Conservation (phyloP, 1,140 invertebrate genomes). For the Drepana arcuata region DNA sequence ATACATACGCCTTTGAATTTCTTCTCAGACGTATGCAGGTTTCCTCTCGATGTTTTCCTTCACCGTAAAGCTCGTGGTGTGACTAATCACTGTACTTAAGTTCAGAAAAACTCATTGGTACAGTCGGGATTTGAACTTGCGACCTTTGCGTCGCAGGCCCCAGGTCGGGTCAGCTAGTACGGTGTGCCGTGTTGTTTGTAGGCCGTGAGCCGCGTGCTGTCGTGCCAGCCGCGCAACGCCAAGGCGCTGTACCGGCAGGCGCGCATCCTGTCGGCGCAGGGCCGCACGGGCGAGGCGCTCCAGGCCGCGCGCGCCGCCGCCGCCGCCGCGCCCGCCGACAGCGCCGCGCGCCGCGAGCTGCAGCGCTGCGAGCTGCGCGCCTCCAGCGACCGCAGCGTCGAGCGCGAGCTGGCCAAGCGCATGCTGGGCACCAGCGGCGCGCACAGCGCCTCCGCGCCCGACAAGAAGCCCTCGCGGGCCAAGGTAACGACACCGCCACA, state of each 20-base stretch:
- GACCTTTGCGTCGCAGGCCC: too few relatives aligned
- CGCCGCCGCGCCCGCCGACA: constrained; percentile 36
- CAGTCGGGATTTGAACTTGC: too few relatives aligned
- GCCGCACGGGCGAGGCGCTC: constrained; percentile 39
- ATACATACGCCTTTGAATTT: too few relatives aligned
- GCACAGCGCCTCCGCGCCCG: constrained; percentile 13
- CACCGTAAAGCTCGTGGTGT: too few relatives aligned
- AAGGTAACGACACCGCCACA: too few relatives aligned
- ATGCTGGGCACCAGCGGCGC: constrained; percentile 36
- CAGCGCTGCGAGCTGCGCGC: constrained; percentile 35
- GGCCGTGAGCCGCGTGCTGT: constrained; percentile 85
- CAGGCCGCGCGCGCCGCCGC: constrained; percentile 41
- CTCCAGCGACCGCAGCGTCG: constrained; percentile 34
- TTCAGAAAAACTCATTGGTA: too few relatives aligned
- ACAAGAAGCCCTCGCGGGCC: constrained; percentile 41
- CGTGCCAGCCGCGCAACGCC: constrained; percentile 87
- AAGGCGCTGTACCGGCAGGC: constrained; percentile 93
- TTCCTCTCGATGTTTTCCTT: too few relatives aligned
- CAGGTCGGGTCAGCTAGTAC: too few relatives aligned
- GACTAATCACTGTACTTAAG: too few relatives aligned
- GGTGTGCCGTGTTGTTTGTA: constrained; percentile 21
- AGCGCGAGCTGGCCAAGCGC: constrained; percentile 34
- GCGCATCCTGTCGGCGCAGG: constrained; percentile 49
- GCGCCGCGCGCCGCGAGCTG: constrained; percentile 30
- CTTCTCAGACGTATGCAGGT: too few relatives aligned